Base-by-base conservation (phyloP, 1,140 invertebrate species). In the Brachionus koreanus region DNA sequence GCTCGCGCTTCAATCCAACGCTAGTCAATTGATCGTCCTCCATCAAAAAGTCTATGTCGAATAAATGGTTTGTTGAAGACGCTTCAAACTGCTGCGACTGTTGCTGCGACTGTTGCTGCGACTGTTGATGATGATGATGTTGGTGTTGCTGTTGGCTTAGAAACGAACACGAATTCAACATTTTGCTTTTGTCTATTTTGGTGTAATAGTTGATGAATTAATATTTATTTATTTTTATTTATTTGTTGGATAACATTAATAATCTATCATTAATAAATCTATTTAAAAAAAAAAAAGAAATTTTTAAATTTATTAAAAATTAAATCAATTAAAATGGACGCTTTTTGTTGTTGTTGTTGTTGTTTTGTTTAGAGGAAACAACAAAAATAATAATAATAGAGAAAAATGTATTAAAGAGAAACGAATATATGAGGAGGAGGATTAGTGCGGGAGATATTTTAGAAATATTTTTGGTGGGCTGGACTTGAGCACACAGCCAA, bases 381-480 rank as follows among this genome's bases (percentile, higher is more conserved):
- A 29, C 29, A 29, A 29, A 29, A 29, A 29, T 29, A 29, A 29
- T 29, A 29, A 2, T 29, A 29, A 29, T 29, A 29, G 49, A 57
- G 10, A 46, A n/a, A 46, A n/a, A 52, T n/a, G 16, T 3, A 52
- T 6, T 16, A 6, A 52, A 16, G 6, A 52, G 19, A 57, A 57
- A 57, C 49, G 49, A 57, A 57, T 23, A 57, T 57, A 57, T 57
- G 16, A 29, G 29, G 29, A 29, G 29, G 29, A 19, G 49, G 49
- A 57, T 57, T 57, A 57, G 16, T 57, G 49, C 49, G 49, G 49
- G 49, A 57, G 49, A 57, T 57, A 57, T 57, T 57, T 57, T 57
- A 57, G 49, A 57, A 57, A 57, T 57, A 57, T 5, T 57, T 57
- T 57, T 7, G 5, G 19, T 57, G 49, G 49, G 49, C 49, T 57